Evolutionary conservation across 1,140 invertebrate genomes (phyloP), one percentile per base, ranked within the genome.

Genomic region (Acyrthosiphon pisum): DNA sequence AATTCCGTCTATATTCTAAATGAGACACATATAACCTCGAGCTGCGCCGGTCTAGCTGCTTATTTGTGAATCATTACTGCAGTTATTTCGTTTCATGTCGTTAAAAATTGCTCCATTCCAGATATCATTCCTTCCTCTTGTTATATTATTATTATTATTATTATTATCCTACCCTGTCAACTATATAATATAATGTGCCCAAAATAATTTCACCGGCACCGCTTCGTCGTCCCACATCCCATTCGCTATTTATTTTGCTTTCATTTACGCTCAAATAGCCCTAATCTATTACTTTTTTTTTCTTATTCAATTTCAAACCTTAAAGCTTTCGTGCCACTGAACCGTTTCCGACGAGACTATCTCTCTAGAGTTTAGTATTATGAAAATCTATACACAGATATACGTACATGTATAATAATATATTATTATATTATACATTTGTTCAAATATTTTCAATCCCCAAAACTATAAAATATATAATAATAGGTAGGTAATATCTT

Each of bases 391-490:
- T 68, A 68, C 30, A 11, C 56, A 9, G 26, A 18, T 60, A 30
- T 68, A n/a, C 30, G 11, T 68, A n/a, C 14, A 76, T 76, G 14
- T 46, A 53, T 53, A 60, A 76, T 76, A 76, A 76, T 76, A 76
- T 76, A 76, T 76, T 76, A 76, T 76, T 76, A n/a, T 76, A 76
- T 76, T n/a, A 76, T 76, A 76, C 60, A n/a, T 76, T 76, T 76
- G 60, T 76, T 76, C 30, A 76, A 76, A 76, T 35, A 76, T 76
- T 76, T 9, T 14, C 60, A 76, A 35, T 76, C 18, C 6, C n/a
- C 3, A 76, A 76, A 76, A n/a, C 60, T 76, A 76, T 76, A 76
- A n/a, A 76, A 76, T n/a, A n/a, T 76, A 76, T n/a, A n/a, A 76
- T 76, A 76, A 76, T n/a, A 76, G 30, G n/a, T n/a, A 76, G 30